Base-by-base conservation (phyloP, 2,113 vertebrate species). In the Corynorhinus townsendii region DNA sequence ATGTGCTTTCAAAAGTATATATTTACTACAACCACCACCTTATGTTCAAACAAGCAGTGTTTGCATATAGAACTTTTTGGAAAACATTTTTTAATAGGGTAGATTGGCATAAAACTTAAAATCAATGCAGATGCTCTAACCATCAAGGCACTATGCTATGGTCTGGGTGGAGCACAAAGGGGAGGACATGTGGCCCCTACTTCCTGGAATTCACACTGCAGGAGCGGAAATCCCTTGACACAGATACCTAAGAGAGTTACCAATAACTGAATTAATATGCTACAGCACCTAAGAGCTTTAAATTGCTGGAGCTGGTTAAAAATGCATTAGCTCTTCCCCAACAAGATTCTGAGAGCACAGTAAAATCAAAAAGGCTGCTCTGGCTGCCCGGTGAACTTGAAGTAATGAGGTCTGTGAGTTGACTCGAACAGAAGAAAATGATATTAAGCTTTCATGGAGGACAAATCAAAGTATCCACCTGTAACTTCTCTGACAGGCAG, bases 371-470 rank as follows among this genome's bases (percentile, higher is more conserved):
- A 76, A 93, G 35, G 8, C 90, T 76, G 76, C 22, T 85, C 68
- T 10, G 79, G 77, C 72, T 7, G 11, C 82, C n/a, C 1, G 1
- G 88, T 90, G 88, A 95, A 95, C 94, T 93, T 93, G 76, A 95
- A 92, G 95, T 96, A 97, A 95, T 92, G 88, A 96, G 95, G 95
- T 81, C 95, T 88, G 15, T 82, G 84, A 93, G 95, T 62, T 92
- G 90, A 90, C 85, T 92, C 87, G 77, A 96, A 93, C 89, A 97
- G 93, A 97, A 81, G n/a, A 81, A 91, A 97, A 94, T 95, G 92
- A 85, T 93, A 95, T 94, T 93, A 95, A 92, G 92, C 88, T 95
- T 95, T 93, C 93, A 90, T 68, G 71, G 93, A 87, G 92, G 95
- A 97, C 86, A 95, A 96, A 96, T 93, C 84, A 87, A 96, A 91